Evolutionary conservation across 2,113 vertebrate species (phyloP), one percentile per base, ranked within the genome.

Genomic region (Pontoporia blainvillei): DNA sequence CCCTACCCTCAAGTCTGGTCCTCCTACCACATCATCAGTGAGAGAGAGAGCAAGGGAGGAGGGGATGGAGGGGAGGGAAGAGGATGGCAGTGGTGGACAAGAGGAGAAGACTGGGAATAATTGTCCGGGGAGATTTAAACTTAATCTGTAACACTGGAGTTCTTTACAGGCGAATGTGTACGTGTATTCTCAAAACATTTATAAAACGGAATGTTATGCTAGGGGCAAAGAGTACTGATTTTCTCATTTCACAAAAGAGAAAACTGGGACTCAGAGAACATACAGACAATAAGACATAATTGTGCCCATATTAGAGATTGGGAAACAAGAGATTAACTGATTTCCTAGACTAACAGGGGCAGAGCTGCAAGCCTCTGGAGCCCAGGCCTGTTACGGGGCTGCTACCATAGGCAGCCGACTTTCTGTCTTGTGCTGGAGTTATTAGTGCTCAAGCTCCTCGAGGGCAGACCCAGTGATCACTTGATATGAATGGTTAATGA

Each of bases 311-410:
- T 90, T 71, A 85, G 13, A 90, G 75, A 66, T 8, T 2, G 11
- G 11, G 34, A 54, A 69, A 85, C 3, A 27, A 23, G 5, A 88
- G 61, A 8, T 11, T 66, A 29, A 62, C 36, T 79, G 52, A 85
- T 44, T 89, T 76, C 57, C 21, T 34, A 57, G 36, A 52, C 10
- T 5, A 71, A 34, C 18, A 2, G 46, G 20, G 66, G 46, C 61
- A 81, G 86, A 86, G 15, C 5, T 31, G 12, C n/a, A 49, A 36
- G 44, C 3, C 52, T 73, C 52, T 2, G 1, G 12, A 29, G 36
- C 18, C 31, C 21, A 83, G 17, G 20, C 12, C 17, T 0, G 0
- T 7, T 8, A 39, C 0, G 18, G 34, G 39, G 39, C 4, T 2
- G 14, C 1, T 2, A 1, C 27, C 8, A 1, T 1, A 8, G 62